Evolutionary conservation across 2,113 vertebrate species (phyloP).

Genomic region (Pogona vitticeps): DNA sequence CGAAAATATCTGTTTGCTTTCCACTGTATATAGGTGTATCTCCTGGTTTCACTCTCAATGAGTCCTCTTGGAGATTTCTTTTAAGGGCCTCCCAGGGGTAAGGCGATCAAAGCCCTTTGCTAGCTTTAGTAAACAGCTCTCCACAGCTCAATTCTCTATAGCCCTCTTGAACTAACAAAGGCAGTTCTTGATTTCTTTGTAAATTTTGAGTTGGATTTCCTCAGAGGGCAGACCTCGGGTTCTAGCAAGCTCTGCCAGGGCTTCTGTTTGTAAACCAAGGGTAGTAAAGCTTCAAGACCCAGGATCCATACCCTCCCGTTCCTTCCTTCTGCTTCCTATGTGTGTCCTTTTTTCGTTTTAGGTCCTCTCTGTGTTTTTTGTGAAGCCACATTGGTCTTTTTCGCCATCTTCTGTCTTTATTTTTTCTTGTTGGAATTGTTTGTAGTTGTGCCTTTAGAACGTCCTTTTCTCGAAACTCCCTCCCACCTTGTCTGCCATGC

Average conservation of each 20-base stretch:
- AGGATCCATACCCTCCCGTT: too few relatives aligned
- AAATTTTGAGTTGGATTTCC: fast-evolving
- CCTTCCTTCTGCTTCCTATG: too few relatives aligned
- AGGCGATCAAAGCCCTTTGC: neutral
- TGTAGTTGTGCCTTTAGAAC: too few relatives aligned
- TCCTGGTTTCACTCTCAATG: constrained; percentile 7
- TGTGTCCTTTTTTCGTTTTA: too few relatives aligned
- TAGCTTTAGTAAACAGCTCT: neutral
- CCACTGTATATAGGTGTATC: constrained; percentile 15
- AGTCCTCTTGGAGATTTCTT: constrained; percentile 17
- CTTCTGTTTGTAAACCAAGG: too few relatives aligned
- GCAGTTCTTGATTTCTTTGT: neutral
- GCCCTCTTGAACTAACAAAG: neutral
- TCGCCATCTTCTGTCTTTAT: too few relatives aligned
- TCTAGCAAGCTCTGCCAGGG: neutral
- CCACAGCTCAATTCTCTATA: neutral
- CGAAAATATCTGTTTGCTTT: constrained; percentile 22
- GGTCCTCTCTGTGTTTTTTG: too few relatives aligned
- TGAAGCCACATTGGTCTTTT: too few relatives aligned
- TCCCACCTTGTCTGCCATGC: too few relatives aligned
- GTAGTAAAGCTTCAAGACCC: too few relatives aligned
- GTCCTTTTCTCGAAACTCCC: too few relatives aligned
- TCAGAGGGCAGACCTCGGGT: neutral
- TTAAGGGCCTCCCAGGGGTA: neutral
- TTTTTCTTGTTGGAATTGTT: too few relatives aligned